Evolutionary conservation across 2,113 vertebrate species (phyloP).

Genomic region (Ameiurus melas): DNA sequence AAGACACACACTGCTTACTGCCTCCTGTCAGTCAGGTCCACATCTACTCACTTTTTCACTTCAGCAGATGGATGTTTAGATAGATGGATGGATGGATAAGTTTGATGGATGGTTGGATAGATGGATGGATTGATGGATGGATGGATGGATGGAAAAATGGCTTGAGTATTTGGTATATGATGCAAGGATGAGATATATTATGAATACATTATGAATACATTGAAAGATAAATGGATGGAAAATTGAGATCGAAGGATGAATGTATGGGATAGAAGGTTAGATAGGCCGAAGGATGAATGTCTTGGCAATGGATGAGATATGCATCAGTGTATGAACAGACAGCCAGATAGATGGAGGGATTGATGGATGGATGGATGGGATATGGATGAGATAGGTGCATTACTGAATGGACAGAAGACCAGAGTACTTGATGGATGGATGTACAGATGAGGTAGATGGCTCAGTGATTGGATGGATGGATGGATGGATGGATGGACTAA

Average conservation of each 20-base stretch:
- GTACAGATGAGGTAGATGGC: too few relatives aligned
- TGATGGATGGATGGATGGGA: too few relatives aligned
- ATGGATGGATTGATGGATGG: not conserved
- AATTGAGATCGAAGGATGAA: not conserved
- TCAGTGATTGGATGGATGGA: not conserved
- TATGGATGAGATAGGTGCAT: too few relatives aligned
- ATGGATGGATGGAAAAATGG: not conserved
- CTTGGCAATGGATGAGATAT: not conserved
- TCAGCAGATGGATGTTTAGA: not conserved
- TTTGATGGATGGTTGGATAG: not conserved
- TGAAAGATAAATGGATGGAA: not conserved
- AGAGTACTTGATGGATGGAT: not conserved
- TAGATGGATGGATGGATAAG: not conserved
- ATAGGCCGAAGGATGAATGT: not conserved
- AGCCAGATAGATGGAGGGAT: not conserved
- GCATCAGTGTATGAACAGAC: not conserved
- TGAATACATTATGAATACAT: not conserved
- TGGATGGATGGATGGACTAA: not conserved
- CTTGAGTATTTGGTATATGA: not conserved
- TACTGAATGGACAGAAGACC: too few relatives aligned
- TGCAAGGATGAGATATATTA: not conserved
- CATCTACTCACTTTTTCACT: not conserved
- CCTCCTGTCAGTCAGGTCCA: not conserved
- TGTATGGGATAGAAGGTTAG: not conserved
- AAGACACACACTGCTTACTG: not conserved